These are phyloP conservation scores for Tetranychus cinnabarinus DNA, from an alignment of 1,140 invertebrate genomes.

Conservation along the genomic window DNA sequence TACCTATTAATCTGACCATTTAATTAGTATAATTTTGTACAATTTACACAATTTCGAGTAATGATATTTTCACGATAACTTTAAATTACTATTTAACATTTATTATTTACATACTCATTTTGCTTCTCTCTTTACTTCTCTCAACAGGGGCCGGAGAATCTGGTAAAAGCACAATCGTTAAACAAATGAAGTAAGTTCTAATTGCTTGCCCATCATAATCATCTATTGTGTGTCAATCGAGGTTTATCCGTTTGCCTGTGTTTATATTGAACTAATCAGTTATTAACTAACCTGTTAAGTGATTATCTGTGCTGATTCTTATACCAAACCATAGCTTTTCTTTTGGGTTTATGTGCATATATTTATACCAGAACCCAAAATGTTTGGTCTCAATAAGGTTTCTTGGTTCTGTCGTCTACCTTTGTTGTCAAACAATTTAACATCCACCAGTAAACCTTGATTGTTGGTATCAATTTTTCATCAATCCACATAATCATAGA, in stretches of 20 bases:
- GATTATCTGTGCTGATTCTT: too few species aligned
- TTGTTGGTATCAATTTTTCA: not conserved
- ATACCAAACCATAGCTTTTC: too few species aligned
- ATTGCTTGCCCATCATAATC: not conserved
- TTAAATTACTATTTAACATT: not conserved
- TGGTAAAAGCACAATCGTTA: constrained; percentile 75
- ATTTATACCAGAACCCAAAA: too few species aligned
- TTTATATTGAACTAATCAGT: too few species aligned
- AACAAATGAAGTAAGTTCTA: constrained; percentile 25
- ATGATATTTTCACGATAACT: too few species aligned
- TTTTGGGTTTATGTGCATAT: too few species aligned
- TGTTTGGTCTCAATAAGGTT: too few species aligned
- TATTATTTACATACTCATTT: too few species aligned
- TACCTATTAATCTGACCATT: not conserved
- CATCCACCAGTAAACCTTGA: not conserved
- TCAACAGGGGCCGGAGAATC: constrained; percentile 59
- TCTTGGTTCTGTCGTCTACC: too few species aligned
- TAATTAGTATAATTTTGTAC: not conserved
- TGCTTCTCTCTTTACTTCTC: not conserved
- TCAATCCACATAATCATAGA: not conserved
- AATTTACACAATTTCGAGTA: not conserved
- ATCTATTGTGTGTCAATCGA: not conserved
- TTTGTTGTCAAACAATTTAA: too few species aligned
- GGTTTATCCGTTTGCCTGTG: too few species aligned
- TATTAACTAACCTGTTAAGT: too few species aligned